Percentiles rank a stretch among this genome's conserved stretches.
phyloP scores from a whole-genome alignment of 2,797 vertebrate genomes.

The Liasis olivaceus region DNA sequence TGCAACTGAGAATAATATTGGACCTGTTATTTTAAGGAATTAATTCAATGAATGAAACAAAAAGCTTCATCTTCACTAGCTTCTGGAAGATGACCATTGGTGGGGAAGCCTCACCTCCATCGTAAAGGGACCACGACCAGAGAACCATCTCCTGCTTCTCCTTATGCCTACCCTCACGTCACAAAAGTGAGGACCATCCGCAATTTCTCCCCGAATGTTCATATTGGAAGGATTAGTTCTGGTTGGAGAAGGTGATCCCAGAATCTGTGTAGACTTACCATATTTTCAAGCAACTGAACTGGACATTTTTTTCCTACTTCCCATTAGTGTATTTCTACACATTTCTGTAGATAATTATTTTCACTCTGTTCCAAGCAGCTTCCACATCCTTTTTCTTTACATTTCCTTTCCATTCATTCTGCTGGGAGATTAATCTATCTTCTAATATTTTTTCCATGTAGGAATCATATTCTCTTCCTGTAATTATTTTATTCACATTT shows the following conservation, averaged over 20 bases:
- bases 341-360: background rate
- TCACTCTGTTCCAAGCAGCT: background rate
- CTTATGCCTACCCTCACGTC: background rate
- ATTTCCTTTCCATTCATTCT: background rate
- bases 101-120: background rate
- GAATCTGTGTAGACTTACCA: background rate
- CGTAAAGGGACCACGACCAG: background rate
- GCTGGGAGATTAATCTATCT: background rate
- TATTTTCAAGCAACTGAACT: background rate
- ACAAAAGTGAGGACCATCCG: background rate
- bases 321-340: background rate
- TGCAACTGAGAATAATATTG: background rate
- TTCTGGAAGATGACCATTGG: background rate
- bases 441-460: background rate
- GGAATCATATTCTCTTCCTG: background rate
- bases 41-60: background rate
- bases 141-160: background rate
- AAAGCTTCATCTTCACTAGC: background rate
- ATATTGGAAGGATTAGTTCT: background rate
- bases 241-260: background rate
- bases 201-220: background rate
- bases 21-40: background rate
- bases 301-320: background rate
- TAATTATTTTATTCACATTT: background rate
- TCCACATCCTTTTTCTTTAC: background rate